Evolutionary conservation across 2,113 vertebrate genomes (phyloP).

Genomic region (Pavo muticus): DNA sequence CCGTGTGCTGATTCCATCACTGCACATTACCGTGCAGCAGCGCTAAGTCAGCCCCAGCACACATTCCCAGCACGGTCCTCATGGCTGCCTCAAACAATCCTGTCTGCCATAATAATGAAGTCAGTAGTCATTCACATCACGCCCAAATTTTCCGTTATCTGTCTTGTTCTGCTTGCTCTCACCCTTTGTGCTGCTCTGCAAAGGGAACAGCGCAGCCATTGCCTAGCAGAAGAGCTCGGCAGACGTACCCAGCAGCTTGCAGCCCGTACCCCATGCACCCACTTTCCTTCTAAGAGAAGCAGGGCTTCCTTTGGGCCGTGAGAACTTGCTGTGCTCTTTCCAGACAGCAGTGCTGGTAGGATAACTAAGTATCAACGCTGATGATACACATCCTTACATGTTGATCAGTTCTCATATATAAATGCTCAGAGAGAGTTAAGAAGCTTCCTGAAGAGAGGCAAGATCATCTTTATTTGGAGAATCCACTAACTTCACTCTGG

Average conservation of each 20-base stretch:
- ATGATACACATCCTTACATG: not conserved
- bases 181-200: conserved; percentile 35
- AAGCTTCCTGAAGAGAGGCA: not conserved
- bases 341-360: not conserved
- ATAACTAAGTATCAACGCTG: not conserved
- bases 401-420: not conserved
- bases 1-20: conserved; percentile 65
- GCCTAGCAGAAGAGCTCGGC: not conserved
- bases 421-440: not conserved
- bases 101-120: conserved; percentile 32
- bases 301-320: not conserved
- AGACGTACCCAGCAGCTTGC: not conserved
- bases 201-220: conserved; percentile 32
- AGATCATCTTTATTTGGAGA: not conserved
- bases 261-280: not conserved
- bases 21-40: conserved; percentile 42
- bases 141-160: conserved; percentile 53
- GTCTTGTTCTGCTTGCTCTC: conserved; percentile 40
- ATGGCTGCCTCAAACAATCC: conserved; percentile 23
- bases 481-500: not conserved
- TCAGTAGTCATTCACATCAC: conserved; percentile 15
- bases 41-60: conserved; percentile 15
- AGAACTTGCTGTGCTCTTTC: conserved; percentile 4
- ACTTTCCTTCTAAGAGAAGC: not conserved
- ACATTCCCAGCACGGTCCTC: conserved; percentile 8